Evolutionary conservation across 2,797 vertebrate species (phyloP).

Genomic region (Ptychadena robeensis): DNA sequence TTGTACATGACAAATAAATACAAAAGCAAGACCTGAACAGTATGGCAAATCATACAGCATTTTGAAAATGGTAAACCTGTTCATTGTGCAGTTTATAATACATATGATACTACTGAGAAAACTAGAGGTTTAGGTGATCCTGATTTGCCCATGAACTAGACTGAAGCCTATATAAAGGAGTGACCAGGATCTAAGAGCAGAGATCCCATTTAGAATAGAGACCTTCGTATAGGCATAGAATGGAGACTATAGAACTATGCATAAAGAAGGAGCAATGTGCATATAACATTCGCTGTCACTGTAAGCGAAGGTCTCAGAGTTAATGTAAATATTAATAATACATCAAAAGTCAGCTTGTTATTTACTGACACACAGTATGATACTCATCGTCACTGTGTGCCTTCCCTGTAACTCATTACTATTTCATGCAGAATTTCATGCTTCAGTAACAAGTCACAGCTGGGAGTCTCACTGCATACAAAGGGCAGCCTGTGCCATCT

Average conservation of each 20-base stretch:
- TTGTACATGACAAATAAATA: too few relatives aligned
- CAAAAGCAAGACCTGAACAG: too few relatives aligned
- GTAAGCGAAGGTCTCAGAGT: slow-evolving; percentile 87
- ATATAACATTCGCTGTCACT: slow-evolving; percentile 46
- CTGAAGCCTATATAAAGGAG: background rate
- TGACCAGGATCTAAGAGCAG: background rate
- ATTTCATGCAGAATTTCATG: slow-evolving; percentile 58
- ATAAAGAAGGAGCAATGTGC: slow-evolving; percentile 26
- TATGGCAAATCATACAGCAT: too few relatives aligned
- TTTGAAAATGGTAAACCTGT: too few relatives aligned
- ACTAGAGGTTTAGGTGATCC: background rate
- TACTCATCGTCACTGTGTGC: slow-evolving; percentile 47
- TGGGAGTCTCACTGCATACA: slow-evolving; percentile 42
- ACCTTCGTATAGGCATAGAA: background rate
- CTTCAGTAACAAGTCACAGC: slow-evolving; percentile 56
- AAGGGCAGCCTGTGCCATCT: slow-evolving; percentile 21
- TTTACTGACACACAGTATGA: slow-evolving; percentile 58
- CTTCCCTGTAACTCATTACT: slow-evolving; percentile 60
- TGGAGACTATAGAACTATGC: slow-evolving; percentile 6
- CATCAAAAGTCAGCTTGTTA: slow-evolving; percentile 77
- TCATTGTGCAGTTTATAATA: too few relatives aligned
- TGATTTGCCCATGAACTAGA: background rate
- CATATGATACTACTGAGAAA: background rate
- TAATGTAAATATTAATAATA: slow-evolving; percentile 97
- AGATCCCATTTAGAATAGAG: background rate